Evolutionary conservation across 1,140 invertebrate species (phyloP).

Genomic region (Ceratina japonica): DNA sequence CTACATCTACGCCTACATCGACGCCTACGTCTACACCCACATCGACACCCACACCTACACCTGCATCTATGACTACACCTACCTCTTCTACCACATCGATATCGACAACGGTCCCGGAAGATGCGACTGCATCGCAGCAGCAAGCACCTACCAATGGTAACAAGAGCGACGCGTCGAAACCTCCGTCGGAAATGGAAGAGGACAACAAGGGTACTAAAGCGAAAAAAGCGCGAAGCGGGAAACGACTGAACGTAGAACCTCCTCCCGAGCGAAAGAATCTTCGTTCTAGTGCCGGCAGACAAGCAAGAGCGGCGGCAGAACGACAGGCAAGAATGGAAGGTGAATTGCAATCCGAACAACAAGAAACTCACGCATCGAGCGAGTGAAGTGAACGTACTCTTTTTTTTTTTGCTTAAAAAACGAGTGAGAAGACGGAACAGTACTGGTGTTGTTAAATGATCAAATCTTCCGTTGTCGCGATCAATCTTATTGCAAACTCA

Average conservation of each 20-base stretch:
- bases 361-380: constrained; percentile 66
- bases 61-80: not conserved
- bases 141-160: constrained; percentile 19
- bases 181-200: constrained; percentile 65
- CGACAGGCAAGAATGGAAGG: constrained; percentile 75
- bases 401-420: not conserved
- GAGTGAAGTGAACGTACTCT: constrained; percentile 65
- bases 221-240: constrained; percentile 74
- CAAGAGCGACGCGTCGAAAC: constrained; percentile 47
- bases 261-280: constrained; percentile 77
- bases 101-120: constrained; percentile 23
- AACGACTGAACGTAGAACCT: constrained; percentile 73
- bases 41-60: constrained; percentile 15
- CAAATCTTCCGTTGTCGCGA: constrained; percentile 34
- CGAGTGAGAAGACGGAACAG: constrained; percentile 22
- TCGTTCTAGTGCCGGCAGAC: constrained; percentile 77
- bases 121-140: constrained; percentile 39
- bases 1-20: constrained; percentile 10
- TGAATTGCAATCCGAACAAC: constrained; percentile 69
- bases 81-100: constrained; percentile 9
- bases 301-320: constrained; percentile 77
- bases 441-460: constrained; percentile 36
- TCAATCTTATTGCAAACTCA: constrained; percentile 45
- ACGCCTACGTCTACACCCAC: constrained; percentile 29
- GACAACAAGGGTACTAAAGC: constrained; percentile 70